Base-by-base conservation (phyloP, 1,140 invertebrate species). In the Drusus annulatus region DNA sequence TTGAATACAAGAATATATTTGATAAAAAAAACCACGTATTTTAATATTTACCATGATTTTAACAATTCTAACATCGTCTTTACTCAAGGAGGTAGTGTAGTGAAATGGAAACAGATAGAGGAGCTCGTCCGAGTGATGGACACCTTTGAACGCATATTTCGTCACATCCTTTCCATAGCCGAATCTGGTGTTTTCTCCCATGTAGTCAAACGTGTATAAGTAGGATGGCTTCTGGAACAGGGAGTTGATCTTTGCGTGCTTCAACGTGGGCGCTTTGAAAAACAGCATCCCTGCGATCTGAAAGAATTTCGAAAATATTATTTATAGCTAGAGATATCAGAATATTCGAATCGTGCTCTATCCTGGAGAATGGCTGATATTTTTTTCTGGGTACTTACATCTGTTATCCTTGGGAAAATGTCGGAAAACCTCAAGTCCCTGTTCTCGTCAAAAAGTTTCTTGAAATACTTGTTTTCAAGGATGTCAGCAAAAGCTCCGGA, bases 51-150 rank as follows among this genome's bases (percentile, higher is more conserved):
- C 86, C 86, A 88, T 88, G 62, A 84, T 84, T 76, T 86, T 85
- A 3, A 87, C 84, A 73, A 89, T 85, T 21, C 76, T 62, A 0
- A 79, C 84, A 65, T 88, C 87, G 13, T 86, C n/a, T 5, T 77
- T 84, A 65, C 84, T 84, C 23, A 89, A 68, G 3, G 52, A 84
- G 2, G 84, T 86, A 2, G 5, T 58, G 50, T 81, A 75, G 16
- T 60, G 56, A 63, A 80, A 83, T 17, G 86, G 84, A 79, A 87
- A 88, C 0, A 89, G 58, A 62, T 88, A 88, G 8, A 89, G 84
- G 68, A 87, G 85, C 60, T 89, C 88, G 68, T 88, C 84, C 0
- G 87, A 88, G 82, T 89, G 88, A 80, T 88, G 87, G 5, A 86
- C 85, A 16, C 88, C 88, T 69, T 88, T 84, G 10, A 88, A 89